Evolutionary conservation across 2,888 invertebrate genomes (phyloP).

Genomic region (Drosophila lutescens): DNA sequence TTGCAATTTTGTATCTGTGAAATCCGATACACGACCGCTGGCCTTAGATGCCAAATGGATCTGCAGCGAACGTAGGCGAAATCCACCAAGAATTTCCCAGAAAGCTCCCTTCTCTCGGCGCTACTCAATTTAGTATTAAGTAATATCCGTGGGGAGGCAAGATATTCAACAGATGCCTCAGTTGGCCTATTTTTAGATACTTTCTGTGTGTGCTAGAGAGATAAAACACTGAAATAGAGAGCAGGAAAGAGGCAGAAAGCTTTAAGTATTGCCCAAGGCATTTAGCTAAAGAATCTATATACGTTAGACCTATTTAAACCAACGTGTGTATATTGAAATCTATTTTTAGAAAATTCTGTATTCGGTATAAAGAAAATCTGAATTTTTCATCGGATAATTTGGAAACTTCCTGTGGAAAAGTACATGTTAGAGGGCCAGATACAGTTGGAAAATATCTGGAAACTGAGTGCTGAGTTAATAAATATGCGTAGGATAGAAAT

Average conservation of each 20-base stretch:
- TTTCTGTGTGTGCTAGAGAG: constrained; percentile 16
- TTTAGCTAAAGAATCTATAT: constrained; percentile 21
- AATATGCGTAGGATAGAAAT: neutral
- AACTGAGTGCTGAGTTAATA: neutral
- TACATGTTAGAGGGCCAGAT: neutral
- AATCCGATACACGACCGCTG: constrained; percentile 59
- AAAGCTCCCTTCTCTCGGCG: constrained; percentile 52
- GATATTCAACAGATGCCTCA: constrained; percentile 74
- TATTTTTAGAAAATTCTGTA: constrained; percentile 38
- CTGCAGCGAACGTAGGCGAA: constrained; percentile 44
- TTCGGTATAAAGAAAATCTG: constrained; percentile 38
- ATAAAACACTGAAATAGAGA: constrained; percentile 7
- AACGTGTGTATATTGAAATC: constrained; percentile 8
- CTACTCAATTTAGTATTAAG: constrained; percentile 59
- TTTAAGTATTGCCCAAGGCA: constrained; percentile 35
- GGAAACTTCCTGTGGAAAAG: constrained; percentile 33
- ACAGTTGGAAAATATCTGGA: neutral
- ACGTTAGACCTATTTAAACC: constrained; percentile 32
- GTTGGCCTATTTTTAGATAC: constrained; percentile 57
- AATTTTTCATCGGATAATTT: constrained; percentile 48
- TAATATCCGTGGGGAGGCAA: constrained; percentile 56
- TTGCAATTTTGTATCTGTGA: constrained; percentile 39
- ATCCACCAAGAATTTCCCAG: constrained; percentile 25
- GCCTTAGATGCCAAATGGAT: constrained; percentile 33
- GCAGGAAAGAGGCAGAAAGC: constrained; percentile 34